A percentile compares a stretch with the other conserved stretches of the same genome.
phyloP scores from a whole-genome alignment of 1,140 invertebrate species.

The Magallana ariakensis region DNA sequence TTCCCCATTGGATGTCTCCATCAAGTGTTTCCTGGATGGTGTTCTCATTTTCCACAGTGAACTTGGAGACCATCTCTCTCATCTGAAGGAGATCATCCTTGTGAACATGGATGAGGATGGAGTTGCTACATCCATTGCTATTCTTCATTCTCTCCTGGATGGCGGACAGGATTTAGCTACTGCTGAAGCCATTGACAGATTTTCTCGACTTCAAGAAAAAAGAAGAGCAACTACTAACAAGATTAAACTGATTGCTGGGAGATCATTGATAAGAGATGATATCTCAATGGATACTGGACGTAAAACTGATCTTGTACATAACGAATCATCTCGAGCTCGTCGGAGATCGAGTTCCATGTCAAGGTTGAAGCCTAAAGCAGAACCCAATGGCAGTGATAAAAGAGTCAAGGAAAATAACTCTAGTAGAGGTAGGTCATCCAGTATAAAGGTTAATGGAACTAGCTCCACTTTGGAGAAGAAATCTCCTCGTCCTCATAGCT shows the following conservation, averaged over 20 bases:
- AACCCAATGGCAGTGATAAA: not conserved
- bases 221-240: not conserved
- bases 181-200: conserved; percentile 42
- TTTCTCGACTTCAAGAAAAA: conserved; percentile 33
- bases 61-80: not conserved
- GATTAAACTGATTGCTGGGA: not conserved
- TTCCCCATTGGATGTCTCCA: conserved; percentile 54
- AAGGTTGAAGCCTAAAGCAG: not conserved
- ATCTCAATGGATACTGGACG: not conserved
- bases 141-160: conserved; percentile 55
- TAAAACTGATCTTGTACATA: not conserved
- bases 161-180: conserved; percentile 39
- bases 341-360: not conserved
- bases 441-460: not conserved
- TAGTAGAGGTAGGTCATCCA: not conserved
- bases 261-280: conserved; percentile 22
- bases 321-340: conserved; percentile 12
- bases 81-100: conserved; percentile 58
- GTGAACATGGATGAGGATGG: conserved; percentile 63
- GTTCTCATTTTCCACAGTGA: conserved; percentile 50
- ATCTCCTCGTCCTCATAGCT: conserved; percentile 15
- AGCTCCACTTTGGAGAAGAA: not conserved
- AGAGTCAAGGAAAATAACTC: not conserved
- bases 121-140: conserved; percentile 56
- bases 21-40: conserved; percentile 60